A percentile compares a stretch with the other conserved stretches of the same genome.
Conservation (phyloP, 2,113 vertebrate genomes). For the Elephantulus edwardii region DNA sequence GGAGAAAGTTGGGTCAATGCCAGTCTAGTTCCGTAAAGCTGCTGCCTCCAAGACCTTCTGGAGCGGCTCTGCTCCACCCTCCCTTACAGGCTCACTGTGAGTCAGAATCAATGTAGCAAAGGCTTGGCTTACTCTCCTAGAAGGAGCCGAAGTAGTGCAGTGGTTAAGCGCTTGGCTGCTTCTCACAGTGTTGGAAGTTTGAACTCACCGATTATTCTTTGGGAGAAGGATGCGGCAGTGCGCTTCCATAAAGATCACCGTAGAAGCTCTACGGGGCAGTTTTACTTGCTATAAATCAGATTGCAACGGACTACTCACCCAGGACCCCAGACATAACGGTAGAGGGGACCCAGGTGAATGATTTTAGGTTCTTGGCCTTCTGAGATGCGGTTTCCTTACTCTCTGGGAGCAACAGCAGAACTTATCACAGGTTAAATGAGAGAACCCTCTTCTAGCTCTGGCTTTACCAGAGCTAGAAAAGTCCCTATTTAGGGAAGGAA, state of each 20-base stretch:
- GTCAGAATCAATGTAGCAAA: too few relatives aligned
- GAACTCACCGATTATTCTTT: background rate
- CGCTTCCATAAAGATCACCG: background rate
- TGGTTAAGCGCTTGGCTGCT: background rate
- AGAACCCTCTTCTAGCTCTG: background rate
- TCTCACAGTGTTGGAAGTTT: background rate
- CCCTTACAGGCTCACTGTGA: too few relatives aligned
- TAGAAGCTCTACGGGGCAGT: background rate
- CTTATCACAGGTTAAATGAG: background rate
- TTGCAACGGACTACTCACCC: background rate
- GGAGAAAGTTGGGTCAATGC: too few relatives aligned
- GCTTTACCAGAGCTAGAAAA: background rate
- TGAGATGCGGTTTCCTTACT: background rate
- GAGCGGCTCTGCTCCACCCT: too few relatives aligned
- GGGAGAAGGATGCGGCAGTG: background rate
- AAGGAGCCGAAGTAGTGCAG: too few relatives aligned
- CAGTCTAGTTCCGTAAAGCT: too few relatives aligned
- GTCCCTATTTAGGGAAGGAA: rapidly evolving
- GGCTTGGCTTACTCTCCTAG: too few relatives aligned
- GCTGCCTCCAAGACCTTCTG: too few relatives aligned
- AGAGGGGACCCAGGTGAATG: background rate
- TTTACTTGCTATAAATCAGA: background rate
- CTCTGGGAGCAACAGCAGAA: background rate
- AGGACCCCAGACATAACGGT: background rate
- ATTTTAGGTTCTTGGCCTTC: background rate